A percentile compares a stretch with the other conserved stretches of the same genome.
Conservation (phyloP, 2,888 invertebrate genomes). For the Ceriagrion tenellum region DNA sequence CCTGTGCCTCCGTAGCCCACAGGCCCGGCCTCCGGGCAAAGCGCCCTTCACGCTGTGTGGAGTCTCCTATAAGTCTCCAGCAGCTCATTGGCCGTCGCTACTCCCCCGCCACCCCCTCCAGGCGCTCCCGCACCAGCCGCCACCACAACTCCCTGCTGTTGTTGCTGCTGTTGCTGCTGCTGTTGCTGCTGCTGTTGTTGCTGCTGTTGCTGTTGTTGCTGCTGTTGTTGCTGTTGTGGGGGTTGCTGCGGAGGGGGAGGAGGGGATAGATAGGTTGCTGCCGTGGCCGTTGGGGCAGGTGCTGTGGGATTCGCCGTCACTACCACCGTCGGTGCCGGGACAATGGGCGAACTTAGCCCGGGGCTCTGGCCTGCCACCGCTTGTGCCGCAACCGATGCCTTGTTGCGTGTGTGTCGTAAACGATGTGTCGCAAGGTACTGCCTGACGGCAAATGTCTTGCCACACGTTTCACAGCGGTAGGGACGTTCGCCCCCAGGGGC, state of each 20-base stretch:
- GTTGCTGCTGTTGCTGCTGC: slow-evolving; percentile 75
- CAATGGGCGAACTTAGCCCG: slow-evolving; percentile 55
- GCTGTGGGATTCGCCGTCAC: slow-evolving; percentile 55
- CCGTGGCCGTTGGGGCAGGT: slow-evolving; percentile 68
- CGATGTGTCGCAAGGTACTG: slow-evolving; percentile 68
- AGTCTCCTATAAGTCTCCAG: slow-evolving; percentile 68
- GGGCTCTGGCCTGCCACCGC: slow-evolving; percentile 55
- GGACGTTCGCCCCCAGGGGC: slow-evolving; percentile 71
- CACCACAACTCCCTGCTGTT: slow-evolving; percentile 74
- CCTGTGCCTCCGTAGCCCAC: slow-evolving; percentile 64
- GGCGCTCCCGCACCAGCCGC: slow-evolving; percentile 40
- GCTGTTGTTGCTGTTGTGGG: slow-evolving; percentile 72
- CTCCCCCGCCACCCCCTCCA: slow-evolving; percentile 50
- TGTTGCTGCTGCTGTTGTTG: slow-evolving; percentile 73
- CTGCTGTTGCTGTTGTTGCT: slow-evolving; percentile 72
- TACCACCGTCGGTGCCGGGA: slow-evolving; percentile 52
- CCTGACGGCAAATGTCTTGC: slow-evolving; percentile 69
- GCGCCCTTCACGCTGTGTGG: slow-evolving; percentile 68
- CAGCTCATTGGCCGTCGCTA: slow-evolving; percentile 64
- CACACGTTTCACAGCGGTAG: slow-evolving; percentile 69
- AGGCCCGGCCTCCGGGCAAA: slow-evolving; percentile 67
- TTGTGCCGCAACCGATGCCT: slow-evolving; percentile 51
- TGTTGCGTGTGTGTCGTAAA: slow-evolving; percentile 69
- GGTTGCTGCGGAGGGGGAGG: slow-evolving; percentile 74
- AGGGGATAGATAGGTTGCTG: slow-evolving; percentile 74